Percentiles rank a stretch among this genome's conserved stretches.
Conservation (phyloP, 2,113 vertebrate species). For the Phylloscopus trochilus region DNA sequence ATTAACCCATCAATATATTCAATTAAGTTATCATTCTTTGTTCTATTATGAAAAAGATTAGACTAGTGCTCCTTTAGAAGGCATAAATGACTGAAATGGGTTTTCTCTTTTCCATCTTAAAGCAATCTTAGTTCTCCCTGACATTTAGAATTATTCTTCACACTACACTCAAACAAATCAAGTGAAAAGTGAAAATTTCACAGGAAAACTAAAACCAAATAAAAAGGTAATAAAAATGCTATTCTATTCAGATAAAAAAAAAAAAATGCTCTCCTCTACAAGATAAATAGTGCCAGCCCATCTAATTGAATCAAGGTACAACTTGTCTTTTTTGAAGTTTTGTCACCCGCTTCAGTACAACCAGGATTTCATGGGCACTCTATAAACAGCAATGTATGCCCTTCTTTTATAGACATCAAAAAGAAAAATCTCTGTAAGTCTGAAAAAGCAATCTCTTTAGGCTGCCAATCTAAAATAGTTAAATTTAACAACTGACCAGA, state of each 20-base stretch:
- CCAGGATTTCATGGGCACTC: not conserved
- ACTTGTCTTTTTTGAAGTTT: not conserved
- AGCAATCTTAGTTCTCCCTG: not conserved
- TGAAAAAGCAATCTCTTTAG: not conserved
- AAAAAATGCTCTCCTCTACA: not conserved
- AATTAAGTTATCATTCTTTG: not conserved
- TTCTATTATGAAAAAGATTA: not conserved
- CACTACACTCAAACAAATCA: not conserved
- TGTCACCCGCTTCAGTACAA: not conserved
- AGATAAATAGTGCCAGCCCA: not conserved
- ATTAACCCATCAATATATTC: slow-evolving; percentile 4
- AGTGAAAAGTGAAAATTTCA: not conserved
- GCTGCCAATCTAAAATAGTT: not conserved
- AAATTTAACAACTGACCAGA: not conserved
- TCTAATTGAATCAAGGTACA: not conserved
- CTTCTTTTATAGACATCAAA: not conserved
- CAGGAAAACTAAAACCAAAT: not conserved
- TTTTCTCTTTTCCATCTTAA: not conserved
- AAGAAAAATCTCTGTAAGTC: not conserved
- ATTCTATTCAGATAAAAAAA: not conserved
- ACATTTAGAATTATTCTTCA: not conserved
- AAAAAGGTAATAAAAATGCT: not conserved
- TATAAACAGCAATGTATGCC: not conserved
- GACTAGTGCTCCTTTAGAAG: not conserved
- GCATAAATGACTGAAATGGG: not conserved